phyloP scores from a whole-genome alignment of 2,113 vertebrate genomes.

The Epinephelus cyanopodus region DNA sequence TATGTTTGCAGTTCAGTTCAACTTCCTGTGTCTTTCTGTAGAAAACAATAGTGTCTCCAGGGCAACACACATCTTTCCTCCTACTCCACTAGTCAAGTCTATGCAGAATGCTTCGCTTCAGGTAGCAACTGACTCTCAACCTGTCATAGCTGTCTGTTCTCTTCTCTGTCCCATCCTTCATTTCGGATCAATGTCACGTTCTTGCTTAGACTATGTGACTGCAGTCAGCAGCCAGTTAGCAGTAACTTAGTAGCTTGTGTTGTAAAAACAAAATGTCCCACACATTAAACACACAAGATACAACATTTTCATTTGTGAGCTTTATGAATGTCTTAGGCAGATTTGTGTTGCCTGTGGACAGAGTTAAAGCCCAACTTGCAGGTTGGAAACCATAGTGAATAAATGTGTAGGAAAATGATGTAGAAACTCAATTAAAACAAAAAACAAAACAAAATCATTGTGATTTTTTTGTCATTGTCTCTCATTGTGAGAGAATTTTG shows the following conservation, averaged over 20 bases:
- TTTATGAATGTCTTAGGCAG: background rate
- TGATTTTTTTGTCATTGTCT: no score
- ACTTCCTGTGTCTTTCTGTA: background rate
- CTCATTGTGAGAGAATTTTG: no score
- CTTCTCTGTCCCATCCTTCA: background rate
- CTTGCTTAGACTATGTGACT: background rate
- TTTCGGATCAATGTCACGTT: background rate
- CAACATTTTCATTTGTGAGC: background rate
- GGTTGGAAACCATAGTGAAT: no score
- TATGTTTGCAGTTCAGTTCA: background rate
- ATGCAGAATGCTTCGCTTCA: background rate
- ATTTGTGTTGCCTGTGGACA: background rate
- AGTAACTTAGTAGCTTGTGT: background rate
- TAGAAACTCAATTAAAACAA: no score
- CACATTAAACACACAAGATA: no score
- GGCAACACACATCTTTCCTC: background rate
- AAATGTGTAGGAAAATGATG: no score
- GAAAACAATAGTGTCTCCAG: background rate
- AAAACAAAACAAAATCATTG: no score
- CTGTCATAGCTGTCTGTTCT: background rate
- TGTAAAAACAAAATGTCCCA: no score
- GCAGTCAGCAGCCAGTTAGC: background rate
- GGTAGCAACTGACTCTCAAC: background rate
- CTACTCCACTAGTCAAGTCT: background rate
- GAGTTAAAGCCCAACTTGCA: no score